Conservation (phyloP, 35 echinoderm and acorn worm genomes). For the Heliocidaris erythrogramma region DNA sequence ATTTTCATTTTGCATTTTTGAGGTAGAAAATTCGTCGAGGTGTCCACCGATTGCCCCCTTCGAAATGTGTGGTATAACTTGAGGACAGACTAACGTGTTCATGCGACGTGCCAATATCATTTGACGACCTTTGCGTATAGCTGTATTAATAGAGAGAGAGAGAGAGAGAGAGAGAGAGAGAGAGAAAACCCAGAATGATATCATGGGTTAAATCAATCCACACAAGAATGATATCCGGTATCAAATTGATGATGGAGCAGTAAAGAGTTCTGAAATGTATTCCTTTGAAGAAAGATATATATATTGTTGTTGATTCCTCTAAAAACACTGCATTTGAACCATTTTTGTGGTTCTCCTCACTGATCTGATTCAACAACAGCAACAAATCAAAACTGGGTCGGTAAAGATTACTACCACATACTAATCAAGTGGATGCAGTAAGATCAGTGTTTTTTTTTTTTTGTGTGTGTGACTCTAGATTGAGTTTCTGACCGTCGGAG, state of each 20-base stretch:
- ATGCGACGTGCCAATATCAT: neutral
- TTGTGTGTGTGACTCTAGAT: neutral
- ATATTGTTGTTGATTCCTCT: neutral
- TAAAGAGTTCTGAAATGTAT: neutral
- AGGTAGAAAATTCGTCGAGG: too few relatives aligned
- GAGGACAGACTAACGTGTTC: neutral
- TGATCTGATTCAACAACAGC: neutral
- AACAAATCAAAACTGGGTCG: neutral
- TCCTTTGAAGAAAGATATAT: neutral
- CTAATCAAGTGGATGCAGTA: neutral
- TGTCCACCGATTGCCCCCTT: too few relatives aligned
- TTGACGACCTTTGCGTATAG: neutral
- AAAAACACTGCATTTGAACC: neutral
- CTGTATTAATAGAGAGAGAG: too few relatives aligned
- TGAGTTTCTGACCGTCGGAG: neutral
- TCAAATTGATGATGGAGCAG: neutral
- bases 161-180: too few relatives aligned
- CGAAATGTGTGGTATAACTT: neutral
- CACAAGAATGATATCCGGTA: neutral
- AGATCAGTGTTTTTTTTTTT: neutral
- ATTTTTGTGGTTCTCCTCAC: neutral
- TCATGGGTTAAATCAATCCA: neutral
- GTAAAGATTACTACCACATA: neutral
- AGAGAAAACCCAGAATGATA: too few relatives aligned
- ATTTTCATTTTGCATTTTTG: too few relatives aligned